Evolutionary conservation across 1,140 invertebrate species (phyloP), one percentile per base, ranked within the genome.

Genomic region (Calephelis virginiensis): DNA sequence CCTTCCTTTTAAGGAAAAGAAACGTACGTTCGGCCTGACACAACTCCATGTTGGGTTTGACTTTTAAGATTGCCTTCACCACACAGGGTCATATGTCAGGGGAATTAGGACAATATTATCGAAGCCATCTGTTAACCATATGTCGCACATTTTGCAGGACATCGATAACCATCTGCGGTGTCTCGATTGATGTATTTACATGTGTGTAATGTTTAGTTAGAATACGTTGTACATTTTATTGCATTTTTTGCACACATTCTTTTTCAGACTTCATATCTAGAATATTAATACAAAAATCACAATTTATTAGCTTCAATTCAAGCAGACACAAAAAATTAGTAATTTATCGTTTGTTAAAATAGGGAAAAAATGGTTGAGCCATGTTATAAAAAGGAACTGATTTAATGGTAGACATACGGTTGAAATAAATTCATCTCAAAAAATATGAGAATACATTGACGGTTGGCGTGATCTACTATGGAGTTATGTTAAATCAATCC

Each of bases 61-160:
- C 81, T 87, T 86, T 88, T 84, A 86, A 78, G 77, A 74, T 74
- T 82, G 81, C 83, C 80, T 84, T 86, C 80, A 72, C 77, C 62
- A 77, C 67, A 75, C 85, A 85, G 82, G 86, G 85, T 87, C 86
- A 85, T 83, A 83, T 81, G 84, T 83, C 84, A 86, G 80, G 80
- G 82, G 81, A 90, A 90, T 85, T 86, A 76, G 87, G 83, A 80
- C 87, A 81, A 61, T 75, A 74, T 76, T 73, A 77, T 76, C 70
- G 62, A 64, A 66, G 66, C 77, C 81, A 83, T 81, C 74, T 82
- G 81, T 74, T 71, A 61, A 56, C 64, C 68, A 73, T 71, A 78
- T 76, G 76, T 71, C 74, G 48, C 53, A 28, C 48, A 49, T 63
- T 53, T 50, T 65, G 53, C 67, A 53, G 50, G 45, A 48, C 40